These are phyloP conservation scores for Chelonus insularis DNA, from an alignment of 1,140 invertebrate genomes.

Conservation along the genomic window DNA sequence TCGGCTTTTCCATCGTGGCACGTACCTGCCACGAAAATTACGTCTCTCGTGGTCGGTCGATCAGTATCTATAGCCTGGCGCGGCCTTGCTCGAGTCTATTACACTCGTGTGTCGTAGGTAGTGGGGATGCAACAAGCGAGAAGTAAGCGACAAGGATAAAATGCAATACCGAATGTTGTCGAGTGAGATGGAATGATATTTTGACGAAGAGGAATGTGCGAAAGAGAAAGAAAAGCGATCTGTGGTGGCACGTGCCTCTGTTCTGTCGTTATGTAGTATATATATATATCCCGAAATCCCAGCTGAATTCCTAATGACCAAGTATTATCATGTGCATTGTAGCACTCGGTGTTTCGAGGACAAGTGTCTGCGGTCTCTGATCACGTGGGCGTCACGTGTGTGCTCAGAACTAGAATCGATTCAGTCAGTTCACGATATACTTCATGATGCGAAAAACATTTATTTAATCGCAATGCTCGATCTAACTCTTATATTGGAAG, in stretches of 20 bases:
- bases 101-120: slow-evolving; percentile 20
- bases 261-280: not conserved
- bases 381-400: slow-evolving; percentile 6
- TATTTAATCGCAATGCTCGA: no score
- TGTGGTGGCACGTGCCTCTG: slow-evolving; percentile 33
- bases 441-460: no score
- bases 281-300: slow-evolving; percentile 13
- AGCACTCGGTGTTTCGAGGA: slow-evolving; percentile 3
- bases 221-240: slow-evolving; percentile 16
- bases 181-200: no score
- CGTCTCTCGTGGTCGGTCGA: slow-evolving; percentile 32
- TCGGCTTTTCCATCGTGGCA: slow-evolving; percentile 6
- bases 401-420: slow-evolving; percentile 1
- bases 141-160: no score
- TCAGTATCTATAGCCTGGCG: slow-evolving; percentile 33
- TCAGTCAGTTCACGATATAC: not conserved
- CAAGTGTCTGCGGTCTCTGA: slow-evolving; percentile 4
- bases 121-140: slow-evolving; percentile 7
- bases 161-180: no score
- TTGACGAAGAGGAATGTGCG: no score
- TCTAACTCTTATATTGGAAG: no score
- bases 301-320: slow-evolving; percentile 1
- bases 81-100: slow-evolving; percentile 37
- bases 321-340: not conserved
- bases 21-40: slow-evolving; percentile 21